Percentiles rank a stretch among this genome's conserved stretches.
Conservation (phyloP, 2,888 invertebrate genomes). For the Phragmatobia fuliginosa region DNA sequence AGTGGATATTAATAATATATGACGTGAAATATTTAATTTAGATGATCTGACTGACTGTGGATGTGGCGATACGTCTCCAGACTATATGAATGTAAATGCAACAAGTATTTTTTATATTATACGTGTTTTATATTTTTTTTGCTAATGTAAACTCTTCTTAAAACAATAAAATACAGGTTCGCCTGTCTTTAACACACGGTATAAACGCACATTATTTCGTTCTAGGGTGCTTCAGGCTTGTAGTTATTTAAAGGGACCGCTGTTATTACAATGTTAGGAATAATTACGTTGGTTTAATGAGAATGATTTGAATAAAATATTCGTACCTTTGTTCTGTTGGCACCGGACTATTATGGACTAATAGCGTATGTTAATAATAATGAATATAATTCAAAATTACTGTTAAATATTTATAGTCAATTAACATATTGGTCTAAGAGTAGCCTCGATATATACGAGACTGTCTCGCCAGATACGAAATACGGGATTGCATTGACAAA, state of each 20-base stretch:
- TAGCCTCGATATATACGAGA: too few relatives aligned
- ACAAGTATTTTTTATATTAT: not conserved
- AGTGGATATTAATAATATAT: too few relatives aligned
- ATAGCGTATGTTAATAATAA: not conserved
- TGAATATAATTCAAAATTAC: too few relatives aligned
- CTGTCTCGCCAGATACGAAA: too few relatives aligned
- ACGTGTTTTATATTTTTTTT: not conserved
- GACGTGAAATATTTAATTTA: too few relatives aligned
- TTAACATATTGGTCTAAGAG: too few relatives aligned
- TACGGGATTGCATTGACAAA: too few relatives aligned
- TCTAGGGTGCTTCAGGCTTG: slow-evolving; percentile 21
- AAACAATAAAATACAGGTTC: slow-evolving; percentile 32
- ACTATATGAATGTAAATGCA: too few relatives aligned
- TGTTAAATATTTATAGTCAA: too few relatives aligned
- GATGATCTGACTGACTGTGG: too few relatives aligned
- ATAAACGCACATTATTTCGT: slow-evolving; percentile 49
- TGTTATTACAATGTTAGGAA: slow-evolving; percentile 42
- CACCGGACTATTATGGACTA: not conserved
- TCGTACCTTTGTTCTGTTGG: slow-evolving; percentile 4
- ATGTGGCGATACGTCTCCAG: too few relatives aligned
- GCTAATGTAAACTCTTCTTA: slow-evolving; percentile 19
- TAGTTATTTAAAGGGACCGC: slow-evolving; percentile 29
- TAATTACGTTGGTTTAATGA: slow-evolving; percentile 36
- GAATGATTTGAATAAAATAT: slow-evolving; percentile 14
- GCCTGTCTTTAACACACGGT: slow-evolving; percentile 41